Conservation (phyloP, 2,888 invertebrate genomes). For the Noctua pronuba region DNA sequence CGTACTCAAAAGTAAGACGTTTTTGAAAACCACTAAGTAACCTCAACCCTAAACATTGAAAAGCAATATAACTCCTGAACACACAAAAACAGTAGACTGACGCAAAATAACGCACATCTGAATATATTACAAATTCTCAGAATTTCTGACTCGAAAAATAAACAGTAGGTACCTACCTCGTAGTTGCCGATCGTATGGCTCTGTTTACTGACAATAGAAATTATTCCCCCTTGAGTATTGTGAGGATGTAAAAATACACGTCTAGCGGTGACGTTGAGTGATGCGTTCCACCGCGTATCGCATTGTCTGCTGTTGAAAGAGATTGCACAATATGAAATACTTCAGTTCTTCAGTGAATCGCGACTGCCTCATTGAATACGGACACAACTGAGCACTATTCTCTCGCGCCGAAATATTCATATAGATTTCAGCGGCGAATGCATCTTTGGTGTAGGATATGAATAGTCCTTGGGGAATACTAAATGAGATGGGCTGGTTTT, state of each 20-base stretch:
- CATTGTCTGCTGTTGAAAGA: conserved; percentile 88
- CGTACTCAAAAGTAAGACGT: neutral
- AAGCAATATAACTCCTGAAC: conserved; percentile 30
- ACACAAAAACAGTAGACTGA: conserved; percentile 46
- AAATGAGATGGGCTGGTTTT: conserved; percentile 35
- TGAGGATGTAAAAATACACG: conserved; percentile 87
- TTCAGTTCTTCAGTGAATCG: conserved; percentile 80
- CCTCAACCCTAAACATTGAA: conserved; percentile 6
- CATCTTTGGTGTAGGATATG: conserved; percentile 63
- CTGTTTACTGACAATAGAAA: conserved; percentile 87
- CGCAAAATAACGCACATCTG: conserved; percentile 37
- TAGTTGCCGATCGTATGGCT: conserved; percentile 75
- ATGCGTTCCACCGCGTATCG: conserved; percentile 79
- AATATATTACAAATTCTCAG: conserved; percentile 50
- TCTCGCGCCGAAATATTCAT: conserved; percentile 83
- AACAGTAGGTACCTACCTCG: conserved; percentile 72
- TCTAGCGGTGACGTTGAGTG: conserved; percentile 88
- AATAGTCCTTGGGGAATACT: conserved; percentile 62
- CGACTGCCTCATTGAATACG: conserved; percentile 85
- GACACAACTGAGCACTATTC: conserved; percentile 73
- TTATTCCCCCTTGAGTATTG: conserved; percentile 86
- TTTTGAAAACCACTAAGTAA: neutral
- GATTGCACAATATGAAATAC: conserved; percentile 89
- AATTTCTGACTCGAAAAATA: conserved; percentile 56
- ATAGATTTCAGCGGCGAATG: conserved; percentile 73